Conservation (phyloP, 2,888 invertebrate genomes). For the Empis stercorea region DNA sequence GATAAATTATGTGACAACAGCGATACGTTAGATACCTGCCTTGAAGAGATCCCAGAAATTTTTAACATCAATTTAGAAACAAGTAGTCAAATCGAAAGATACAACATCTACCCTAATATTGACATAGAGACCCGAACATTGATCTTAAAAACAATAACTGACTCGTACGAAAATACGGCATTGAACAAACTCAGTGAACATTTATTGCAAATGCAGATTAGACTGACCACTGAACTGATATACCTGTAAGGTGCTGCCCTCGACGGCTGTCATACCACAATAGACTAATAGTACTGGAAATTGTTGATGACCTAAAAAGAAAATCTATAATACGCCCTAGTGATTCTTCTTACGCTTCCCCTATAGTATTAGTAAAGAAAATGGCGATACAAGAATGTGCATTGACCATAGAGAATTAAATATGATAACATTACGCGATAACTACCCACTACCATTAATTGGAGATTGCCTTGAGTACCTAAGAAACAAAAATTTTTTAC, state of each 20-base stretch:
- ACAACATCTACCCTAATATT: too few relatives aligned
- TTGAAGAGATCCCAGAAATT: too few relatives aligned
- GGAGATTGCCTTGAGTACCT: conserved; percentile 7
- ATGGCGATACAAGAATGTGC: conserved; percentile 4
- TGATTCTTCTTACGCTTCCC: background rate
- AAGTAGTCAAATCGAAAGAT: too few relatives aligned
- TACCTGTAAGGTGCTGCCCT: background rate
- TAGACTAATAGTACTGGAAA: background rate
- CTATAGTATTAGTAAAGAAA: conserved; percentile 7
- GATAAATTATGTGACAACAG: too few relatives aligned
- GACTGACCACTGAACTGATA: background rate
- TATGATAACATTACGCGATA: conserved; percentile 4
- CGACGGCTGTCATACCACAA: background rate
- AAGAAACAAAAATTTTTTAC: conserved; percentile 11
- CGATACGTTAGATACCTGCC: too few relatives aligned
- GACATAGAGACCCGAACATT: too few relatives aligned
- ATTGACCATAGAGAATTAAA: conserved; percentile 7
- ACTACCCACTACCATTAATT: conserved; percentile 8
- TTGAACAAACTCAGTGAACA: too few relatives aligned
- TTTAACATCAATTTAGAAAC: too few relatives aligned
- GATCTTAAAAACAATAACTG: too few relatives aligned
- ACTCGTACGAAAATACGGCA: too few relatives aligned
- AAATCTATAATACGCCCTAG: background rate
- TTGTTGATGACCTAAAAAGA: background rate
- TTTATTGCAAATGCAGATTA: too few relatives aligned